A percentile compares a stretch with the other conserved stretches of the same genome.
Conservation (phyloP, 1,140 invertebrate genomes). For the Eumeta japonica region DNA sequence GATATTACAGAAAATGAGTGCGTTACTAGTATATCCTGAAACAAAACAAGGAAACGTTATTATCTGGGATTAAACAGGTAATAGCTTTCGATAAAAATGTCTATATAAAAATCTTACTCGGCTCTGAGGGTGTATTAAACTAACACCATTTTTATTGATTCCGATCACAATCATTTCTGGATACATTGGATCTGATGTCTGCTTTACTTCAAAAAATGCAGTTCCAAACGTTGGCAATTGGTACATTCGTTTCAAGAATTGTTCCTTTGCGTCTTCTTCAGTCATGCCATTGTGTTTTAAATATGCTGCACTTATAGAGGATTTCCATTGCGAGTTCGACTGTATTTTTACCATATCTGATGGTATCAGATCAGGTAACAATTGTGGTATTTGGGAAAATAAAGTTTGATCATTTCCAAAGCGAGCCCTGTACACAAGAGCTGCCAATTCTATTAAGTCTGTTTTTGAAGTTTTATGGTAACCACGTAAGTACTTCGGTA, state of each 20-base stretch:
- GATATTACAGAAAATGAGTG: slow-evolving; percentile 85
- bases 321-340: slow-evolving; percentile 81
- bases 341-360: slow-evolving; percentile 74
- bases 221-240: slow-evolving; percentile 89
- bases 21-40: slow-evolving; percentile 76
- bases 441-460: slow-evolving; percentile 77
- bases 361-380: slow-evolving; percentile 77
- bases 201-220: slow-evolving; percentile 94
- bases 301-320: slow-evolving; percentile 67
- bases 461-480: slow-evolving; percentile 81
- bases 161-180: slow-evolving; percentile 85
- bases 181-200: slow-evolving; percentile 78
- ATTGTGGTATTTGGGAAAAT: slow-evolving; percentile 62
- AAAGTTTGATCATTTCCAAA: slow-evolving; percentile 69
- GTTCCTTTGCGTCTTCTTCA: slow-evolving; percentile 75
- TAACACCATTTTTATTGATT: slow-evolving; percentile 89
- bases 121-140: slow-evolving; percentile 80
- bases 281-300: slow-evolving; percentile 61
- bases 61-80: not conserved
- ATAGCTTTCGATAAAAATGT: slow-evolving; percentile 1
- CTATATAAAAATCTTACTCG: slow-evolving; percentile 62
- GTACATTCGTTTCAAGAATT: slow-evolving; percentile 80
- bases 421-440: slow-evolving; percentile 77
- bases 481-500: slow-evolving; percentile 87
- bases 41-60: too few species aligned